These are phyloP conservation scores for Nemopilema nomurai DNA, from an alignment of 30 jellyfish, hydroid and myxozoan genomes.

Conservation along the genomic window DNA sequence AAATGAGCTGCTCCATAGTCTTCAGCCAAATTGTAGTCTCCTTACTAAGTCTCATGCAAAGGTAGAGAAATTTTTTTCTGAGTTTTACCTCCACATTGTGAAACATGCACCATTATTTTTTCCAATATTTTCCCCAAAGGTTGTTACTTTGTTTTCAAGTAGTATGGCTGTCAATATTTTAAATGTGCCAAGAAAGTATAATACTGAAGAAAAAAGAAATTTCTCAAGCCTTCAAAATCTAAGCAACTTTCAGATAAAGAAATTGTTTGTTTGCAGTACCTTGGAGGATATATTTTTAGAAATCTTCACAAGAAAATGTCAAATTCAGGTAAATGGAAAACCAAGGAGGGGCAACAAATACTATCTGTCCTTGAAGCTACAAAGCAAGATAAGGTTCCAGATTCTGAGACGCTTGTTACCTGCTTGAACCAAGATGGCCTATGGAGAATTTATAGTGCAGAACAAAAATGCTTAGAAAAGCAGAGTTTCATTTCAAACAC, in stretches of 20 bases:
- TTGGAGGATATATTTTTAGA: slow-evolving; percentile 33
- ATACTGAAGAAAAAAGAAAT: not conserved
- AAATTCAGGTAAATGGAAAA: slow-evolving; percentile 28
- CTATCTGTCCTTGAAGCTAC: slow-evolving; percentile 31
- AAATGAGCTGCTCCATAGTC: slow-evolving; percentile 3
- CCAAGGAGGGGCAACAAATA: slow-evolving; percentile 34
- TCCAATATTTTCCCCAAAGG: slow-evolving; percentile 5
- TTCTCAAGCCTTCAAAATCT: not conserved
- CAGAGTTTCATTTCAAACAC: slow-evolving; percentile 28
- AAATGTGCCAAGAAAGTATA: not conserved
- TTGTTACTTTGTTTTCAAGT: not conserved
- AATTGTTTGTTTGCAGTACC: slow-evolving; percentile 33
- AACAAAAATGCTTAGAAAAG: slow-evolving; percentile 30
- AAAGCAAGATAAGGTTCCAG: slow-evolving; percentile 12
- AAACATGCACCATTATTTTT: not conserved
- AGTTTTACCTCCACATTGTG: not conserved
- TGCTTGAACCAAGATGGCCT: slow-evolving; percentile 37
- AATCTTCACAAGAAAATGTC: slow-evolving; percentile 16
- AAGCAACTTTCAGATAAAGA: slow-evolving; percentile 23
- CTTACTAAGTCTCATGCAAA: slow-evolving; percentile 29
- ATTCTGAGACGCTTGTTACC: slow-evolving; percentile 27
- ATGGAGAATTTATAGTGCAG: slow-evolving; percentile 26
- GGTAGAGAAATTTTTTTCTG: slow-evolving; percentile 11
- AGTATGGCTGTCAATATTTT: not conserved
- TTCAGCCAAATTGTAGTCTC: slow-evolving; percentile 18